A percentile compares a stretch with the other conserved stretches of the same genome.
Evolutionary conservation across 2,888 invertebrate species (phyloP).

Genomic region (Sarcophaga variegata): DNA sequence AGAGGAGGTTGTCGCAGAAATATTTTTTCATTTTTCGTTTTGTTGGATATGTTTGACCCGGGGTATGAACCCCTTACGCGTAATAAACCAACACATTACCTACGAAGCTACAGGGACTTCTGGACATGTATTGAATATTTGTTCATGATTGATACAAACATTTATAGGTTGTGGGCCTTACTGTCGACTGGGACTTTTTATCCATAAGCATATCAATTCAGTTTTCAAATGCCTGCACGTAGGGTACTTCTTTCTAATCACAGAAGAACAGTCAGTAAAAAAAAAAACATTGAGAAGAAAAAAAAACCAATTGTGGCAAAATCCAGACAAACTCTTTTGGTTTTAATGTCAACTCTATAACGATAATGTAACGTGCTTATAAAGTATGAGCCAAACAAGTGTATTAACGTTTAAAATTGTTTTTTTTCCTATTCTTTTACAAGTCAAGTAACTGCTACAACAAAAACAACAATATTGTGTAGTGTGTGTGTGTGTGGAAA

Average conservation of each 20-base stretch:
- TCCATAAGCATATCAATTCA: no score
- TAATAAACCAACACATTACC: no score
- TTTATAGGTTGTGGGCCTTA: no score
- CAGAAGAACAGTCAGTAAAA: neutral
- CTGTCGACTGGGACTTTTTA: no score
- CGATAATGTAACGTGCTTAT: slow-evolving; percentile 67
- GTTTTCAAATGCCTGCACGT: neutral
- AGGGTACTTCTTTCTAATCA: neutral
- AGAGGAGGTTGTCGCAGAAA: no score
- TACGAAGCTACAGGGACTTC: no score
- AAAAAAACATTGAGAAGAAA: neutral
- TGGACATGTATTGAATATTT: no score
- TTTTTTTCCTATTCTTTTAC: neutral
- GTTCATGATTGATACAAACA: no score
- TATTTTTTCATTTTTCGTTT: no score
- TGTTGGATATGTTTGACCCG: no score
- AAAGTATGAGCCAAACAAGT: slow-evolving; percentile 67
- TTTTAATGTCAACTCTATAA: slow-evolving; percentile 55
- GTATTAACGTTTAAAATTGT: slow-evolving; percentile 58
- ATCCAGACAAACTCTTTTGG: slow-evolving; percentile 31
- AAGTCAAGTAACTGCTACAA: slow-evolving; percentile 22
- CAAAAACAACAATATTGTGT: slow-evolving; percentile 15
- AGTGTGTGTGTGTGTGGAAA: neutral
- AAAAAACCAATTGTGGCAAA: neutral
- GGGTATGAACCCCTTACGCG: no score